These are phyloP conservation scores for Temnothorax curvispinosus DNA, from an alignment of 1,140 invertebrate genomes.

Conservation along the genomic window DNA sequence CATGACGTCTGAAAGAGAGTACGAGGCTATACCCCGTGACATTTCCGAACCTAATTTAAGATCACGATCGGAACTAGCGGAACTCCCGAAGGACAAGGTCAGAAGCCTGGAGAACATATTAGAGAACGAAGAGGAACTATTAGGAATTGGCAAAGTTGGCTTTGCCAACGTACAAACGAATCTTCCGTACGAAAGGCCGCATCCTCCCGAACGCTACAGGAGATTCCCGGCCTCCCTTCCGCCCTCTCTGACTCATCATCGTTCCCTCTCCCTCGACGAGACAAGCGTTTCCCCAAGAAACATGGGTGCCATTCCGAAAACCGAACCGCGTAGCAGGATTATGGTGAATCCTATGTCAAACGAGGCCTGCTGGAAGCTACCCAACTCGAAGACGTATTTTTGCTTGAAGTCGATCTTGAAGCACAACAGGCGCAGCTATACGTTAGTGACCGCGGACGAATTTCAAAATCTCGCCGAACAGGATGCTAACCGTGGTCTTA, in stretches of 20 bases:
- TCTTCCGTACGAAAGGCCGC: constrained; percentile 33
- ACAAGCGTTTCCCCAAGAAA: constrained; percentile 20
- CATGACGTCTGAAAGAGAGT: neutral
- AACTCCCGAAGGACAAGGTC: constrained; percentile 70
- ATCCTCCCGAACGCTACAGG: neutral
- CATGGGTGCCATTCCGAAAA: constrained; percentile 78
- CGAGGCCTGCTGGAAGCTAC: constrained; percentile 69
- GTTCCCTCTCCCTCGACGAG: constrained; percentile 50
- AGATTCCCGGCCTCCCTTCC: constrained; percentile 11
- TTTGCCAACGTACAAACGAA: neutral
- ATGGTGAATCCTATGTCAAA: constrained; percentile 78
- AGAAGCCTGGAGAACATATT: constrained; percentile 82
- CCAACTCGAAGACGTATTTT: constrained; percentile 80
- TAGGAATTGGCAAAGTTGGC: constrained; percentile 24
- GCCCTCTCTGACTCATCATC: constrained; percentile 7
- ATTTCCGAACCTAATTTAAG: constrained; percentile 82
- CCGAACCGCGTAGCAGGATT: constrained; percentile 61
- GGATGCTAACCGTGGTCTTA: neutral
- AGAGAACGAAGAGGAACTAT: constrained; percentile 76
- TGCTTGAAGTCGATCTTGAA: constrained; percentile 83
- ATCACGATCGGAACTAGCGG: constrained; percentile 67
- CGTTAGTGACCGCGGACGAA: constrained; percentile 80
- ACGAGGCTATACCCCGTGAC: constrained; percentile 67
- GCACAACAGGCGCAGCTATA: constrained; percentile 81
- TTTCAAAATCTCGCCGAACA: constrained; percentile 75